Evolutionary conservation across 2,113 vertebrate species (phyloP).

Genomic region (Globicephala melas): DNA sequence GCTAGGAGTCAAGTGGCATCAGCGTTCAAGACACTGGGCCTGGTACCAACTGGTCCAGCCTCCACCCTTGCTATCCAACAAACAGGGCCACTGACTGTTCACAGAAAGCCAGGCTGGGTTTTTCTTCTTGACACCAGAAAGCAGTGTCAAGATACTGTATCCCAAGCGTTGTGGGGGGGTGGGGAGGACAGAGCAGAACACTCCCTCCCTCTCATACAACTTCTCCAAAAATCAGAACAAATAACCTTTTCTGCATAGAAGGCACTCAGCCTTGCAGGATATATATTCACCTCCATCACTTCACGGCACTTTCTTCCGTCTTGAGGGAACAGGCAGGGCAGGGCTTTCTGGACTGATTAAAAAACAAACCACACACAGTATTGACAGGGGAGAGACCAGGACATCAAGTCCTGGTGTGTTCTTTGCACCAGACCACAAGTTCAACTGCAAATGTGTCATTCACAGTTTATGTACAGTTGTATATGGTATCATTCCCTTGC

Average conservation of each 20-base stretch:
- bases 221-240: slow-evolving; percentile 13
- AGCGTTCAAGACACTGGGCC: slow-evolving; percentile 53
- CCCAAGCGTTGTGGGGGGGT: background rate
- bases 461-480: background rate
- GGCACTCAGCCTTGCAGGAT: background rate
- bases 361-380: background rate
- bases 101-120: slow-evolving; percentile 33
- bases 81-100: slow-evolving; percentile 54
- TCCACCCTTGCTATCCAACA: background rate
- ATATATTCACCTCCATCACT: background rate
- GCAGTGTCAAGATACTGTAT: background rate
- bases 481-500: background rate
- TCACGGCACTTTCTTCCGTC: background rate
- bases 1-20: slow-evolving; percentile 58
- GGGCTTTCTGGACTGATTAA: background rate
- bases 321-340: background rate
- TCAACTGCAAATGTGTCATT: background rate
- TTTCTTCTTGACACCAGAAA: background rate
- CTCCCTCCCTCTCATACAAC: background rate
- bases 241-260: background rate
- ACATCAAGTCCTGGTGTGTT: background rate
- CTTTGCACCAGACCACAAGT: background rate
- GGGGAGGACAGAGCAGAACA: background rate
- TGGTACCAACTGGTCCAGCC: slow-evolving; percentile 70
- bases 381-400: background rate